Evolutionary conservation across 1,140 invertebrate species (phyloP).

Genomic region (Akabosia matsudoensis): DNA sequence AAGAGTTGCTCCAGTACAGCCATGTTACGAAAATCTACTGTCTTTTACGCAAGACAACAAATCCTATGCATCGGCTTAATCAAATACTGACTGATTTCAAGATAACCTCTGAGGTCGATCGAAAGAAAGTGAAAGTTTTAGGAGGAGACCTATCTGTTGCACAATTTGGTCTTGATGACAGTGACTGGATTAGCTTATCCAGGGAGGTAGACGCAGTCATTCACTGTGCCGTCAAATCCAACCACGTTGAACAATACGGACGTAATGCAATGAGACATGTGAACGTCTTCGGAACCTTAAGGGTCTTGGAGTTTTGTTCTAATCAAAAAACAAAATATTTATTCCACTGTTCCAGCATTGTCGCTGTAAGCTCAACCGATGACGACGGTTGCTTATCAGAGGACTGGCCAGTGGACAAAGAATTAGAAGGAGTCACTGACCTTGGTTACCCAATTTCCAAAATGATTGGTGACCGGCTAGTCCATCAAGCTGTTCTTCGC

Average conservation of each 20-base stretch:
- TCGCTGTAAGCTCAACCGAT: not conserved
- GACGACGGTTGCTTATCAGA: conserved; percentile 22
- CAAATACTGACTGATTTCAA: not conserved
- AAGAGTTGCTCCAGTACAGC: conserved; percentile 3
- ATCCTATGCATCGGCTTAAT: not conserved
- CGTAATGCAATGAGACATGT: not conserved
- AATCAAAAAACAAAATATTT: not conserved
- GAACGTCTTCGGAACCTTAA: conserved; percentile 20
- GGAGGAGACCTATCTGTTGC: not conserved
- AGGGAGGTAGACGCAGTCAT: conserved; percentile 28
- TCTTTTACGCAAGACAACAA: not conserved
- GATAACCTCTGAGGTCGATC: not conserved
- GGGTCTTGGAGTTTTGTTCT: conserved; percentile 16
- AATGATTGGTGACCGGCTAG: conserved; percentile 26
- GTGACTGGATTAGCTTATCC: not conserved
- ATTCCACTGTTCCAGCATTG: conserved; percentile 24
- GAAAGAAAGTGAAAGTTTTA: not conserved
- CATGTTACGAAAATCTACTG: not conserved
- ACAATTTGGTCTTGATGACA: conserved; percentile 6
- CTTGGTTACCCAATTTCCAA: conserved; percentile 31
- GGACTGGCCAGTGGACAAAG: conserved; percentile 8
- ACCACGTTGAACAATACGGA: conserved; percentile 20
- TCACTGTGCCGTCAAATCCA: conserved; percentile 30
- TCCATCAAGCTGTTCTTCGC: not conserved
- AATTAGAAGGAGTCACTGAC: conserved; percentile 8